Evolutionary conservation across 2,797 vertebrate species (phyloP), one percentile per base, ranked within the genome.

Genomic region (Pipistrellus pipistrellus): DNA sequence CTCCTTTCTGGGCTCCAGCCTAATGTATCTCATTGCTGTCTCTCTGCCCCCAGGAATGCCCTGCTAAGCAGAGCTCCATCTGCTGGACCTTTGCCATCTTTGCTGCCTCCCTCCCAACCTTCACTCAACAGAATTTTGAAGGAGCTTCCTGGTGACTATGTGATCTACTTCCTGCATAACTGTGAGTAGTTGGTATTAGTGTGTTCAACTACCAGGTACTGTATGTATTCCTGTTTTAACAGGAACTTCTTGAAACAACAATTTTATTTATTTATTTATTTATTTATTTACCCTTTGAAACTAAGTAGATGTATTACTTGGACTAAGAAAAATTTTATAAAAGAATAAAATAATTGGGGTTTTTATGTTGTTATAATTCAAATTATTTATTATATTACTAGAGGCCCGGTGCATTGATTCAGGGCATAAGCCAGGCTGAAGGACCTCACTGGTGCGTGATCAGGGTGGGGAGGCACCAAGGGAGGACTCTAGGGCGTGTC

Each of bases 301-400:
- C 12, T 23, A 64, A 81, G 12, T 44, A 73, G 3, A 68, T 85
- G n/a, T 38, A 66, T 88, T 53, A 87, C 15, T 89, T 85, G 41
- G 71, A 66, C 46, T 92, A 88, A 88, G 21, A 82, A 9, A 44
- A 71, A 76, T 90, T 83, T 75, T n/a, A 71, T 35, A 68, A 93
- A 76, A 77, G 73, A 83, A 95, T 44, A 88, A 94, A 94, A 55
- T 85, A 8, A 71, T 55, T 27, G 30, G 25, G n/a, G 53, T 30
- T 66, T 64, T 81, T 85, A 32, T 90, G 15, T 66, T 66, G 7
- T 68, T 68, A 68, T 35, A 68, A 32, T 66, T 66, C 1, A 66
- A 66, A 32, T 17, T 68, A 32, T 64, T 64, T 64, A 64, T 64
- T 17, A 64, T 64, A 62, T 30, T 30, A 30, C 59, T 62, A 62